phyloP scores from a whole-genome alignment of 1,140 invertebrate genomes.

The Ridgeia piscesae region DNA sequence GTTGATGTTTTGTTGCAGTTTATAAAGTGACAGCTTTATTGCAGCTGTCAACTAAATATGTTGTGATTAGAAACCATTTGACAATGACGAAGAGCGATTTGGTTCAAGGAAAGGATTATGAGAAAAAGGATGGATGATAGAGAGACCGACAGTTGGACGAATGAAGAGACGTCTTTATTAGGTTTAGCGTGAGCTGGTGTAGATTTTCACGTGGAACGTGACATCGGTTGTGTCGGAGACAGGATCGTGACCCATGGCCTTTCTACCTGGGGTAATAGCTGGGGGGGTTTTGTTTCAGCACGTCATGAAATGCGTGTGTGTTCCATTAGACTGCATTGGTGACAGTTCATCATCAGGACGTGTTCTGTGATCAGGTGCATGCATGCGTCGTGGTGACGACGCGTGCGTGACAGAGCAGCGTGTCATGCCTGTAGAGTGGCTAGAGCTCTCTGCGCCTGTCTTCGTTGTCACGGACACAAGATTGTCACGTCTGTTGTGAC shows the following conservation, averaged over 20 bases:
- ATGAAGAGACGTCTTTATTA: not conserved
- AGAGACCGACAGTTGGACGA: not conserved
- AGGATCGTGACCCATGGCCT: not conserved
- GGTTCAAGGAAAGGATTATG: not conserved
- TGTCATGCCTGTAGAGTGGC: not conserved
- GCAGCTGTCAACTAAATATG: not conserved
- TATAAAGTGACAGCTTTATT: no score
- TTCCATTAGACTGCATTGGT: not conserved
- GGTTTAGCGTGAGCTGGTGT: not conserved
- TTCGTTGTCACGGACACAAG: not conserved
- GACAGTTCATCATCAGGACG: not conserved
- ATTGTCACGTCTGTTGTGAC: not conserved
- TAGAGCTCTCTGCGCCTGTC: not conserved
- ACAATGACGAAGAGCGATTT: not conserved
- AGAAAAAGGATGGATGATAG: not conserved
- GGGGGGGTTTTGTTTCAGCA: not conserved
- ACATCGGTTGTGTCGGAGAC: no score
- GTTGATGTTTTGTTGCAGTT: not conserved
- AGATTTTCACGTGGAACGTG: not conserved
- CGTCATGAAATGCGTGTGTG: not conserved
- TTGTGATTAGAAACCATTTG: not conserved
- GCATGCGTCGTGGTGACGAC: not conserved
- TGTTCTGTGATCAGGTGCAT: not conserved
- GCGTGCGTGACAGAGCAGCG: not conserved
- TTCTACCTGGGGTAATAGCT: not conserved